Base-by-base conservation (phyloP, 2,797 vertebrate genomes). In the Ambastaia sidthimunki region DNA sequence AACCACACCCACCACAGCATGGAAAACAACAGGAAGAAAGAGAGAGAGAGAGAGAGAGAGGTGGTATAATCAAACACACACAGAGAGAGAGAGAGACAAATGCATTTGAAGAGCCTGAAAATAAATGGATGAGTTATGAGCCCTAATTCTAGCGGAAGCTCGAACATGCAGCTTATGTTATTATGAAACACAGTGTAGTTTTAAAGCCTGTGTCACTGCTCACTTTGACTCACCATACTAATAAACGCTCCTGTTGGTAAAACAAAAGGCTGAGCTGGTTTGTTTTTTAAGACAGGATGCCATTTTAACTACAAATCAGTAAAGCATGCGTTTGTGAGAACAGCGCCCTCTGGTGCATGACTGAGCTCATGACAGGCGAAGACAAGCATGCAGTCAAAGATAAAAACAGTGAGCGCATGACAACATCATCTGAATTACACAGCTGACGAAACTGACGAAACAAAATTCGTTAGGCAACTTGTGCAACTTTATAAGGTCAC, bases 321-420 rank as follows among this genome's bases (percentile, higher is more conserved):
- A 21, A 3, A 71, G 15, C 12, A 52, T 2, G 50, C 18, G 50
- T 28, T 21, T 69, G 21, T 47, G 31, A 72, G 21, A 63, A 80
- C 55, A 37, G 68, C 13, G 18, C 74, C 84, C 34, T 57, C 84
- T 86, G 21, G 59, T 80, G 84, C 11, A 13, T 48, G 12, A 59
- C 28, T n/a, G 12, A 4, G 60, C 54, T 57, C 44, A 52, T 15
- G 21, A 25, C 0, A 5, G 9, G 19, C 5, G 10, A 54, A 37
- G 15, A 54, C 15, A 31, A 37, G 78, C 12, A 10, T 59, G 21
- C 47, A 37, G 6, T 37, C 34, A 37, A 37, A 7, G 34, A 37
- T 37, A 7, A 6, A 37, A 37, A 31, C 31, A 37, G 34, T 6
- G 6, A 37, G 34, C 6, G 0, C 34, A 6, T 37, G 34, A 37